Evolutionary conservation across 2,888 invertebrate species (phyloP), one percentile per base, ranked within the genome.

Genomic region (Tetropium fuscum): DNA sequence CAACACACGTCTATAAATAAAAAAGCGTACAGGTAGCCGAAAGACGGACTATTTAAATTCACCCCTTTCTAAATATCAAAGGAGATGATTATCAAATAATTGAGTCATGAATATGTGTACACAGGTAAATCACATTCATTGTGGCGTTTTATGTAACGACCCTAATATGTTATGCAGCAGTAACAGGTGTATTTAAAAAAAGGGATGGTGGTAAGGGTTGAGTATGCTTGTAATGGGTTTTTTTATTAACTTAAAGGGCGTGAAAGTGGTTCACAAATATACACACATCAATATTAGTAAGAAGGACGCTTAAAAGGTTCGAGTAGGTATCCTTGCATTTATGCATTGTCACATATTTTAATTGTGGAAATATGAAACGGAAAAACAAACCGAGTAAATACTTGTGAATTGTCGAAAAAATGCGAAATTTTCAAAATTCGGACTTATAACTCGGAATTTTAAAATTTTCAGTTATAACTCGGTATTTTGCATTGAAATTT

Each of bases 11-110:
- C 22, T 48, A 48, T 53, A 53, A 63, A 60, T 58, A 60, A 64
- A 60, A 44, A 48, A 18, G n/a, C n/a, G 55, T 38, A 65, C 69
- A 73, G 73, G 73, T 73, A 73, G 64, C 40, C 53, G 48, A 54
- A 30, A 32, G 48, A 51, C 53, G 48, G 41, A 67, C 66, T 66
- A 70, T 69, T 71, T 68, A 69, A 71, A 72, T 72, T 70, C 73
- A 71, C 71, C 73, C 73, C 69, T 68, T 66, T 67, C 53, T 61
- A 63, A 65, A 64, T 67, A 65, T 67, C 63, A 65, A 63, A 62
- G 54, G 62, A 34, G 53, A 63, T 66, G 53, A 34, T 60, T 63
- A 69, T 66, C 63, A 56, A 48, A 58, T 64, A 36, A 41, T 38
- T 10, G 13, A 25, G 38, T 22, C 49, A 25, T 20, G 48, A 48